Percentiles rank a stretch among this genome's conserved stretches.
Evolutionary conservation across 2,113 vertebrate genomes (phyloP).

Genomic region (Hippocampus abdominalis): DNA sequence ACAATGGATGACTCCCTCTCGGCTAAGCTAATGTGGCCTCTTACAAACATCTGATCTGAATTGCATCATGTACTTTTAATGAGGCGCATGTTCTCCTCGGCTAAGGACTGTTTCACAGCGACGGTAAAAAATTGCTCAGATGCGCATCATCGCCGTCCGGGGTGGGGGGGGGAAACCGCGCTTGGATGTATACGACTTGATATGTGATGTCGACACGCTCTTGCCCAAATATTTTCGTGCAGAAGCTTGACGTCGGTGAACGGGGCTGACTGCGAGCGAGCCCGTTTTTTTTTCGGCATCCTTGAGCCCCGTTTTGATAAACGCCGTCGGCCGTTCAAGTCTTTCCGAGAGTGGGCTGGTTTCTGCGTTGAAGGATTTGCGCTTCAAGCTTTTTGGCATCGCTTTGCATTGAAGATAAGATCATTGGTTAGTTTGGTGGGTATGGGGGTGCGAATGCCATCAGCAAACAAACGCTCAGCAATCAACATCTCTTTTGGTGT

Average conservation of each 20-base stretch:
- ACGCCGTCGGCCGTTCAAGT: constrained; percentile 38
- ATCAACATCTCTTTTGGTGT: constrained; percentile 32
- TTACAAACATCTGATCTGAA: constrained; percentile 66
- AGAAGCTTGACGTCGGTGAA: neutral
- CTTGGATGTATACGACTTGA: neutral
- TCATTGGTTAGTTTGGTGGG: too few species aligned
- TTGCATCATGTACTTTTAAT: constrained; percentile 68
- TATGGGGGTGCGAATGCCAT: constrained; percentile 27
- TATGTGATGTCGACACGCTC: neutral
- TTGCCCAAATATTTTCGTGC: neutral
- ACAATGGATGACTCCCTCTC: constrained; percentile 43
- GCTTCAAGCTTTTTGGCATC: constrained; percentile 52
- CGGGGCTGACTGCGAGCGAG: constrained; percentile 39
- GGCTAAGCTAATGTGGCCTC: constrained; percentile 51
- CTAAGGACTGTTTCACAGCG: constrained; percentile 17
- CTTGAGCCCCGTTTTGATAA: constrained; percentile 40
- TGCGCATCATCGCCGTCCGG: constrained; percentile 3
- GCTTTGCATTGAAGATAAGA: constrained; percentile 43
- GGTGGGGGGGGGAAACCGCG: neutral
- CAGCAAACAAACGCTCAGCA: constrained; percentile 39
- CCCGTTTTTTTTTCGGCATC: constrained; percentile 40
- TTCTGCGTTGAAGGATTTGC: constrained; percentile 38
- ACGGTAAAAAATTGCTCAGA: constrained; percentile 29
- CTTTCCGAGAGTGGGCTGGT: constrained; percentile 26
- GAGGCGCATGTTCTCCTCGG: constrained; percentile 42